Evolutionary conservation across 2,797 vertebrate genomes (phyloP).

Genomic region (Furcifer pardalis): DNA sequence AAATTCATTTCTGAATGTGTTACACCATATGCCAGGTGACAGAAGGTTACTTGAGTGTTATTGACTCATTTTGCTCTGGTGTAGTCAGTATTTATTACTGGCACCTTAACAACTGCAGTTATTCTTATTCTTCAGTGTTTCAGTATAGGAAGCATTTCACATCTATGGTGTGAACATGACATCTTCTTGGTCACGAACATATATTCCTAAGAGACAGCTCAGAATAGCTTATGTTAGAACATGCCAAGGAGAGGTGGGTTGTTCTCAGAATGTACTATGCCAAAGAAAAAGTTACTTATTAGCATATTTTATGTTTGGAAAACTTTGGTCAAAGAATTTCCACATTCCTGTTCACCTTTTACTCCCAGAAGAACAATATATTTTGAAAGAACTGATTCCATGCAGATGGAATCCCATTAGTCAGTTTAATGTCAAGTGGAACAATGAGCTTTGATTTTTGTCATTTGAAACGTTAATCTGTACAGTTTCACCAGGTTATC

Average conservation of each 20-base stretch:
- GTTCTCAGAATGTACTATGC: neutral
- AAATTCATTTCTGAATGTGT: slow-evolving; percentile 10
- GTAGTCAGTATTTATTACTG: neutral
- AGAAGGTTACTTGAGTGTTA: slow-evolving; percentile 25
- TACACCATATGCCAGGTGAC: slow-evolving; percentile 25
- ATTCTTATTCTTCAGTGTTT: slow-evolving; percentile 13
- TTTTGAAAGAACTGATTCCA: neutral
- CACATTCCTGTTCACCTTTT: slow-evolving; percentile 8
- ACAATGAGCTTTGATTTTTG: neutral
- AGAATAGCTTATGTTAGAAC: slow-evolving; percentile 35
- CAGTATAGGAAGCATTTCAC: slow-evolving; percentile 8
- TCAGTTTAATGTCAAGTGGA: neutral
- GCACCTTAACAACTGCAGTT: slow-evolving; percentile 2
- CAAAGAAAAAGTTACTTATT: neutral
- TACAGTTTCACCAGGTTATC: no score
- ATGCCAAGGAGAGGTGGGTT: neutral
- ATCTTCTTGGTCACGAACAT: slow-evolving; percentile 10
- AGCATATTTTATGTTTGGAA: neutral
- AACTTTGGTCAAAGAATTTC: neutral
- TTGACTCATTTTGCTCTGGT: slow-evolving; percentile 11
- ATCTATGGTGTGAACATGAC: neutral
- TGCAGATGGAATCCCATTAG: neutral
- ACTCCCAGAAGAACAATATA: neutral
- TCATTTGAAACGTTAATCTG: neutral
- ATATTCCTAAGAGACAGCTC: slow-evolving; percentile 11